phyloP scores from a whole-genome alignment of 2,797 vertebrate genomes.

The Alosa sapidissima region DNA sequence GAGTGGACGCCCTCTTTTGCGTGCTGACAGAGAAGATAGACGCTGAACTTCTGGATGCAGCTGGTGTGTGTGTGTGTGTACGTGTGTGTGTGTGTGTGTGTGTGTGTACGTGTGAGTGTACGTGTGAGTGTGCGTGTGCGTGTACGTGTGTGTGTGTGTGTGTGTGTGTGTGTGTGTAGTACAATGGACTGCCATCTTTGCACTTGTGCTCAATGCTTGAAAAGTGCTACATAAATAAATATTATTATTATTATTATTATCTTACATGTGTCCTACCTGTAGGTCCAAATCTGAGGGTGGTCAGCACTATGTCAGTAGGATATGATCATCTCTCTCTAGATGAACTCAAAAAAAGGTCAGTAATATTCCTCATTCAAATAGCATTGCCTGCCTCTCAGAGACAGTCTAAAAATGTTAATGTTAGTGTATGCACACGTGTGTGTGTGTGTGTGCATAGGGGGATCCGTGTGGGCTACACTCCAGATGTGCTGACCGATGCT shows the following conservation, averaged over 20 bases:
- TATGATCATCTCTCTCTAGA: constrained; percentile 68
- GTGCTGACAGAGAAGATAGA: constrained; percentile 80
- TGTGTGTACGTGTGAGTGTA: constrained; percentile 51
- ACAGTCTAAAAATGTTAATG: neutral
- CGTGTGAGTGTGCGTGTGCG: constrained; percentile 13
- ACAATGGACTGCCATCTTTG: neutral
- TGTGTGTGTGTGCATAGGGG: constrained; percentile 60
- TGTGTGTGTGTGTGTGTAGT: constrained; percentile 48
- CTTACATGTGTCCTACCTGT: constrained; percentile 27
- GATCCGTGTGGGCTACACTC: constrained; percentile 78
- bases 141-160: constrained; percentile 28
- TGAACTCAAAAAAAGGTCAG: constrained; percentile 75
- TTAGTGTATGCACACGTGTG: constrained; percentile 18
- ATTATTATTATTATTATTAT: too few species aligned
- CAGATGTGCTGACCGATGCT: constrained; percentile 74
- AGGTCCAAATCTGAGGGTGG: constrained; percentile 74
- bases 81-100: constrained; percentile 28
- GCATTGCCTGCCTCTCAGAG: neutral
- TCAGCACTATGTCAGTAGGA: constrained; percentile 76
- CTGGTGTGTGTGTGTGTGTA: constrained; percentile 62
- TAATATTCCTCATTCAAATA: neutral
- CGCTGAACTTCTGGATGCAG: constrained; percentile 70
- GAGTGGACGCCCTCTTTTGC: constrained; percentile 70
- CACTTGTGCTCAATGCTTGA: too few species aligned
- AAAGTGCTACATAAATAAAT: too few species aligned